A percentile compares a stretch with the other conserved stretches of the same genome.
Conservation (phyloP, 1,140 invertebrate genomes). For the Heliconius eleuchia region DNA sequence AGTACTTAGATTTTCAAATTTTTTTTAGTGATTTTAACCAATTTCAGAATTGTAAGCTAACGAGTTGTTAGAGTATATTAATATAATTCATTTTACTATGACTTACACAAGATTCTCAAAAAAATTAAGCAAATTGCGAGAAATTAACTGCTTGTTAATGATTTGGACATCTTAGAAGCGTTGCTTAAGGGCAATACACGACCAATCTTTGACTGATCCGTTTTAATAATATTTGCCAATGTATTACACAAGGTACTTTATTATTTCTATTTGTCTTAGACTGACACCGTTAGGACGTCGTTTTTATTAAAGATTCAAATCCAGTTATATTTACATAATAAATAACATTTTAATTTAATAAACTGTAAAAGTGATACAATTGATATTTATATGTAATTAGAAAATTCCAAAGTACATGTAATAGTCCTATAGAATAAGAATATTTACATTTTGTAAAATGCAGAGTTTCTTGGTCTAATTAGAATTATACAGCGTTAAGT, state of each 20-base stretch:
- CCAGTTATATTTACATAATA: no score
- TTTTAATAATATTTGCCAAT: slow-evolving; percentile 5
- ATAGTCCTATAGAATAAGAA: no score
- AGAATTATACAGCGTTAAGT: no score
- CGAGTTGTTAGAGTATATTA: not conserved
- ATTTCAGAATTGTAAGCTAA: not conserved
- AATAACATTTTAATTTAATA: no score
- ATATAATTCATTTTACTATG: not conserved
- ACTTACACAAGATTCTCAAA: slow-evolving; percentile 20
- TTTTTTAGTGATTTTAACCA: no score
- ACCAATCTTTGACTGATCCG: slow-evolving; percentile 17
- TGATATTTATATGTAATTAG: no score
- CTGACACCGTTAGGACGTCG: not conserved
- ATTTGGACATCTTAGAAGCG: slow-evolving; percentile 15
- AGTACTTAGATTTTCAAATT: no score
- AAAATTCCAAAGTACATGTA: no score
- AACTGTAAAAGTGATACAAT: no score
- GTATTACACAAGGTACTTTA: not conserved
- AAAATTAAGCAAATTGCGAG: not conserved
- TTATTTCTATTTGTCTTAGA: not conserved
- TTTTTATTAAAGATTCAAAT: no score
- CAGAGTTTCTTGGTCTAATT: no score
- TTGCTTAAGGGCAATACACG: slow-evolving; percentile 14
- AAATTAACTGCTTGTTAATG: slow-evolving; percentile 17
- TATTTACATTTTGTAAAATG: no score